A percentile compares a stretch with the other conserved stretches of the same genome.
Conservation (phyloP, 2,797 vertebrate species). For the Hydrophis major region DNA sequence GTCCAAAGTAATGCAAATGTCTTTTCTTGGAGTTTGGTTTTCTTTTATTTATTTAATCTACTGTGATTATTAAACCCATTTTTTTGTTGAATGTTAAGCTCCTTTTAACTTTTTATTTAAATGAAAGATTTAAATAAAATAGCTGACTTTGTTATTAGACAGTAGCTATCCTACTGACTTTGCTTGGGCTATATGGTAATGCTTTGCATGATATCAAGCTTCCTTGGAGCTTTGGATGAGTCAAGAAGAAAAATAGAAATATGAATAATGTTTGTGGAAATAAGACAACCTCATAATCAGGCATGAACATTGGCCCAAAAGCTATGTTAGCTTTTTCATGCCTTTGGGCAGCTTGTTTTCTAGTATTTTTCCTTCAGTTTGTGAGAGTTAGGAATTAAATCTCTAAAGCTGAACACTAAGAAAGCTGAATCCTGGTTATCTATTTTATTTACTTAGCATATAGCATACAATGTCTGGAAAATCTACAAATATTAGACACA, state of each 20-base stretch:
- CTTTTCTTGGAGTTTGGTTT: not conserved
- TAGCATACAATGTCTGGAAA: too few species aligned
- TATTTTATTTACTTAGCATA: too few species aligned
- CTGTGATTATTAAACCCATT: not conserved
- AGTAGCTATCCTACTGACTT: too few species aligned
- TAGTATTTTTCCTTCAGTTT: not conserved
- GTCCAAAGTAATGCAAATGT: not conserved
- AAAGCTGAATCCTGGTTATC: not conserved
- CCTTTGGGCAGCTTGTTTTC: not conserved
- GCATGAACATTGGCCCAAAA: not conserved
- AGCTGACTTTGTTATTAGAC: not conserved
- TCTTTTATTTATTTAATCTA: not conserved
- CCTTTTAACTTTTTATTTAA: not conserved
- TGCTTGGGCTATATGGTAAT: too few species aligned
- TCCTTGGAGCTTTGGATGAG: not conserved
- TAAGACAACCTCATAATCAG: not conserved
- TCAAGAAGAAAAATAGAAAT: not conserved
- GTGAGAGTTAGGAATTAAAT: not conserved
- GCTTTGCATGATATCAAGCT: not conserved
- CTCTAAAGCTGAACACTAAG: not conserved
- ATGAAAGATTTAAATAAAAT: not conserved
- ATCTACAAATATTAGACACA: too few species aligned
- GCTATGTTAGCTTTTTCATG: not conserved
- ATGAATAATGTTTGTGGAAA: not conserved
- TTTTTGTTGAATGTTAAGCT: not conserved